Percentiles rank a stretch among this genome's conserved stretches.
These are phyloP conservation scores for Mormyrus lacerda DNA, from an alignment of 2,113 vertebrate species.

Conservation along the genomic window DNA sequence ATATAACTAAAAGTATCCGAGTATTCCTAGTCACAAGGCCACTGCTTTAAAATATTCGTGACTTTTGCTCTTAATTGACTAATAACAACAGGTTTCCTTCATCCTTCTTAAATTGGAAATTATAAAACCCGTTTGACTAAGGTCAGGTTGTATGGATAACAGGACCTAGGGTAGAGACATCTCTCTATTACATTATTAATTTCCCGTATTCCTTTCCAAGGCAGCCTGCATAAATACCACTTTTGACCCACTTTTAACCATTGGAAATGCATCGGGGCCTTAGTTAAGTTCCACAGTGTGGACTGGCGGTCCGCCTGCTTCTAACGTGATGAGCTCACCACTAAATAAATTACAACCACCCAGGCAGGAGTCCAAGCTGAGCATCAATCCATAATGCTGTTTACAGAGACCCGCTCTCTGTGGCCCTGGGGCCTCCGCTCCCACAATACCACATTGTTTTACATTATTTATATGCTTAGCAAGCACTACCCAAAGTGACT, in stretches of 20 bases:
- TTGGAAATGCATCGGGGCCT: neutral
- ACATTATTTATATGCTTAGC: constrained; percentile 1
- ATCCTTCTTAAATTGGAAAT: neutral
- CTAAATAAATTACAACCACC: constrained; percentile 2
- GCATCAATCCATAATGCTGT: constrained; percentile 19
- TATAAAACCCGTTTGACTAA: neutral
- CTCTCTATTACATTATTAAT: neutral
- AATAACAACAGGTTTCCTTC: neutral
- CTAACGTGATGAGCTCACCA: neutral
- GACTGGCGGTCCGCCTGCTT: neutral
- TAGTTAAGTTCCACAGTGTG: neutral
- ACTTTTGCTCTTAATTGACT: neutral
- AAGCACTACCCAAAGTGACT: neutral
- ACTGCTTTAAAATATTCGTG: neutral
- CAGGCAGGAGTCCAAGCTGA: neutral
- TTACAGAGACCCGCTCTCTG: neutral
- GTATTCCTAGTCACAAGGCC: neutral
- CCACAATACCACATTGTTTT: neutral
- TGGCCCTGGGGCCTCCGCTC: neutral
- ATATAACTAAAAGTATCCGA: neutral
- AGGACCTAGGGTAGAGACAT: neutral
- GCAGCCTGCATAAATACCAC: neutral
- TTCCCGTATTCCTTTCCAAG: neutral
- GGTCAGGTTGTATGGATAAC: neutral
- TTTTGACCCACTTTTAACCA: constrained; percentile 7